These are phyloP conservation scores for Choloepus didactylus DNA, from an alignment of 2,797 vertebrate genomes.

Conservation along the genomic window DNA sequence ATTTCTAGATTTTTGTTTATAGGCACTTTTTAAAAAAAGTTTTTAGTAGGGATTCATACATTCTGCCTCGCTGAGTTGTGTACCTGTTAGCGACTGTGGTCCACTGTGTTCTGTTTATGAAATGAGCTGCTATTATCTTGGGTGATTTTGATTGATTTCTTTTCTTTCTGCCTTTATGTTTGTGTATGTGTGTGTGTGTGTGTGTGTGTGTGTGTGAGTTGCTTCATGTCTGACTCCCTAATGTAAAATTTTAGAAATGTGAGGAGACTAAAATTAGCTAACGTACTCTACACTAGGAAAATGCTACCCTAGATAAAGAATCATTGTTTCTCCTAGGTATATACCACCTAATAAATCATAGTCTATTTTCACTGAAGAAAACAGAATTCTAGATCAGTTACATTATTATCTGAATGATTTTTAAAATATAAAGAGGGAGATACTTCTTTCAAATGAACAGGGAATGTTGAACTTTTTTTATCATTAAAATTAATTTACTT, in stretches of 20 bases:
- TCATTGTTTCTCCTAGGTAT: constrained; percentile 51
- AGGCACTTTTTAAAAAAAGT: constrained; percentile 28
- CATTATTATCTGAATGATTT: neutral
- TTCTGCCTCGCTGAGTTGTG: constrained; percentile 56
- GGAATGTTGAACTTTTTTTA: neutral
- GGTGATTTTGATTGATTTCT: constrained; percentile 25
- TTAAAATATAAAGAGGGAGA: neutral
- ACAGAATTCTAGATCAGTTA: neutral
- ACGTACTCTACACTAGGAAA: neutral
- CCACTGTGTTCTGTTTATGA: neutral
- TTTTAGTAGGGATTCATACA: neutral
- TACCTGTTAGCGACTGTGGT: neutral
- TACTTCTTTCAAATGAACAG: neutral
- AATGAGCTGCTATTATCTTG: neutral
- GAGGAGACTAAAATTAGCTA: constrained; percentile 21
- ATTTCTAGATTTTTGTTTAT: neutral
- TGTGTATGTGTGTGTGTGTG: neutral
- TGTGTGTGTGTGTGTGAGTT: neutral
- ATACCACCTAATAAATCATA: neutral
- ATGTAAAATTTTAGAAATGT: constrained; percentile 1
- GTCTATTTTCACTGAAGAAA: neutral
- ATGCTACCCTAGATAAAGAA: neutral
- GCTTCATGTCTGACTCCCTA: neutral
- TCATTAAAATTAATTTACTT: constrained; percentile 32
- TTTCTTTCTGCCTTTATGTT: neutral